These are phyloP conservation scores for Nasua narica DNA, from an alignment of 2,797 vertebrate genomes.

Conservation along the genomic window DNA sequence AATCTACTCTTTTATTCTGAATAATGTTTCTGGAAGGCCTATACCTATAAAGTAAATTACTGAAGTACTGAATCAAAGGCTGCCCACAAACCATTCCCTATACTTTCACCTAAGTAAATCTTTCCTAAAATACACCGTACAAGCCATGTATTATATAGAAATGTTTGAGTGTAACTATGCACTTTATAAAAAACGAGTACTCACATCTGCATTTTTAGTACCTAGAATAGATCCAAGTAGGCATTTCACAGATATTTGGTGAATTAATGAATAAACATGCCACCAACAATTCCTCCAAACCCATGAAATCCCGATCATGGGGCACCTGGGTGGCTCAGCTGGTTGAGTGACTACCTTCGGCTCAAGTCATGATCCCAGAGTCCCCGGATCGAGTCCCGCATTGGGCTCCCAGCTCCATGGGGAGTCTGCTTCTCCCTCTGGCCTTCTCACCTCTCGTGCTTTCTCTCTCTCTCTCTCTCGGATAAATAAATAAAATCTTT, in stretches of 20 bases:
- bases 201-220: not conserved
- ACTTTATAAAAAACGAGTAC: not conserved
- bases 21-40: not conserved
- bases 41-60: not conserved
- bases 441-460: too few species aligned
- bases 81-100: not conserved
- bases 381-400: too few species aligned
- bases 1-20: not conserved
- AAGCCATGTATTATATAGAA: not conserved
- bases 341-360: too few species aligned
- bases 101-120: not conserved
- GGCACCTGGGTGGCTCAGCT: too few species aligned
- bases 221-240: not conserved
- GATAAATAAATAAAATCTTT: too few species aligned
- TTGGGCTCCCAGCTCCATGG: too few species aligned
- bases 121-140: not conserved
- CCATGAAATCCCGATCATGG: too few species aligned
- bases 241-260: not conserved
- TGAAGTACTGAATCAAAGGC: not conserved
- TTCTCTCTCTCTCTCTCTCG: too few species aligned
- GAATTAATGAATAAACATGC: not conserved
- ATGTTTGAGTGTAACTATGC: not conserved
- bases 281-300: not conserved
- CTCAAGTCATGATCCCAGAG: too few species aligned
- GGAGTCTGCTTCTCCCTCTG: too few species aligned